Evolutionary conservation across 2,888 invertebrate genomes (phyloP).

Genomic region (Camptogramma bilineatum): DNA sequence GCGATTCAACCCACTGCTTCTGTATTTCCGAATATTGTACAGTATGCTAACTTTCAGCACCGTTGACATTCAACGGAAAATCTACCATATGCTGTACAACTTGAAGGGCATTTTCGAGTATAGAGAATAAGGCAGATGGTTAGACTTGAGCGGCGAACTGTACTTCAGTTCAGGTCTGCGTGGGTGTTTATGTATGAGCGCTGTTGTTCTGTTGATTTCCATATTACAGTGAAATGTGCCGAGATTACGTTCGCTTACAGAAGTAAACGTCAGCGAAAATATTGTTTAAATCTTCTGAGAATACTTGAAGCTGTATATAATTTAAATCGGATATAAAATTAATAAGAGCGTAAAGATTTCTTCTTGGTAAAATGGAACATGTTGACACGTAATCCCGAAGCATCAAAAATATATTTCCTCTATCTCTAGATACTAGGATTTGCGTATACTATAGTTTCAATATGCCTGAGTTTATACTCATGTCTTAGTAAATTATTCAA

Average conservation of each 20-base stretch:
- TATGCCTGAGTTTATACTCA: too few species aligned
- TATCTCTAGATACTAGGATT: too few species aligned
- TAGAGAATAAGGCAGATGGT: conserved; percentile 1
- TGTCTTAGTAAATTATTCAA: too few species aligned
- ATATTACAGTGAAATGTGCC: conserved; percentile 23
- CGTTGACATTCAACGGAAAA: background rate
- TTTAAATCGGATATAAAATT: background rate
- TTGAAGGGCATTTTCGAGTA: conserved; percentile 1
- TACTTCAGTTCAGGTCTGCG: conserved; percentile 23
- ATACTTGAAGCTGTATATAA: background rate
- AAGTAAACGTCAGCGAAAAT: conserved; percentile 14
- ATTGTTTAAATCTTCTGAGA: conserved; percentile 1
- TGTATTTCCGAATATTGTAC: conserved; percentile 18
- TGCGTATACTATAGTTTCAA: too few species aligned
- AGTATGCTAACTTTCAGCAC: conserved; percentile 1
- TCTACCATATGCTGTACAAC: background rate
- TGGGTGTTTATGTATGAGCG: conserved; percentile 29
- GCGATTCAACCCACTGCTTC: conserved; percentile 26
- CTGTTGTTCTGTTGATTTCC: conserved; percentile 33
- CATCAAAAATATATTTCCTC: too few species aligned
- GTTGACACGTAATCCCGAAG: too few species aligned
- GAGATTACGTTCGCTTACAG: conserved; percentile 18
- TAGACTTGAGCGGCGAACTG: conserved; percentile 14
- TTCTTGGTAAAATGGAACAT: too few species aligned
- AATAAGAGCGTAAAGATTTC: too few species aligned